phyloP scores from a whole-genome alignment of 2,797 vertebrate species.

The Pantherophis vulpinus region DNA sequence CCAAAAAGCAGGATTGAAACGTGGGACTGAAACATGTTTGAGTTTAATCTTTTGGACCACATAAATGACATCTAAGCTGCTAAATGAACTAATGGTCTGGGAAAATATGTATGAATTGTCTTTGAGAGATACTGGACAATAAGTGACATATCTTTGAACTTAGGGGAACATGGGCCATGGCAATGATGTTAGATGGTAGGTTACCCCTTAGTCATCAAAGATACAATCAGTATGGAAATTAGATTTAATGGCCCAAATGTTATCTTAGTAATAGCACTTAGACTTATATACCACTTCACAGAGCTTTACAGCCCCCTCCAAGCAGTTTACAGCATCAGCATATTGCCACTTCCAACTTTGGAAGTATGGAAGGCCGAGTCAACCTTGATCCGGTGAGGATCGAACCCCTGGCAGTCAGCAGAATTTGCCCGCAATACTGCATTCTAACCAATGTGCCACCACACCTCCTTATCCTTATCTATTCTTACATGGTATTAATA shows the following conservation, averaged over 20 bases:
- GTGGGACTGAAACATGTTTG: background rate
- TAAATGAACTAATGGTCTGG: background rate
- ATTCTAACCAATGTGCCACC: too few relatives aligned
- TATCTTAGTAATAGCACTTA: too few relatives aligned
- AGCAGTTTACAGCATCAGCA: too few relatives aligned
- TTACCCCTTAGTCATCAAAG: background rate
- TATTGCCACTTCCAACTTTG: too few relatives aligned
- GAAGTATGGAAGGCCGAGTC: too few relatives aligned
- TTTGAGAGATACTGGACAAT: background rate
- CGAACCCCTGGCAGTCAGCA: too few relatives aligned
- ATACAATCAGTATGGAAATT: background rate
- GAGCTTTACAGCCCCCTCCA: too few relatives aligned
- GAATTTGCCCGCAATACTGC: too few relatives aligned
- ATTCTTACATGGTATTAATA: conserved; percentile 1
- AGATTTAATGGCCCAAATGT: background rate
- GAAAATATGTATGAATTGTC: background rate
- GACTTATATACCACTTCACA: too few relatives aligned
- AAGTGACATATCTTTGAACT: background rate
- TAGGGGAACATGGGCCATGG: background rate
- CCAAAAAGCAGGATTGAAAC: background rate
- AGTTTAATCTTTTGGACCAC: background rate
- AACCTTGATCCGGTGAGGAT: too few relatives aligned
- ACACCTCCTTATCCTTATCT: too few relatives aligned
- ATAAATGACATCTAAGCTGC: background rate
- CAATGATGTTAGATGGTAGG: background rate